These are phyloP conservation scores for Leucophenga montana DNA, from an alignment of 2,888 invertebrate species.

Conservation along the genomic window DNA sequence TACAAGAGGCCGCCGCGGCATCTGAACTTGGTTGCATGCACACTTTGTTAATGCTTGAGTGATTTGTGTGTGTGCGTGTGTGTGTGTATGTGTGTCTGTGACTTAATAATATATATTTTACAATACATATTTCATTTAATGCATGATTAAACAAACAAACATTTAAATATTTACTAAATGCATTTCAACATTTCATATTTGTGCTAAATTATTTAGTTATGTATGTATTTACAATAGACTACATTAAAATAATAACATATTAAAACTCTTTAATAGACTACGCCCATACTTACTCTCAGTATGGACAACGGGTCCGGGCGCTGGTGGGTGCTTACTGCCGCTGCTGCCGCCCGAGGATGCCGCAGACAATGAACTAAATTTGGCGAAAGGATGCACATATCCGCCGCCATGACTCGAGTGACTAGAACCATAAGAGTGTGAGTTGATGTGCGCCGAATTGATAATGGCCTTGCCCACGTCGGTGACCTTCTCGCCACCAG, in stretches of 20 bases:
- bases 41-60: not conserved
- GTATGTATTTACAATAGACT: too few species aligned
- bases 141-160: constrained; percentile 6
- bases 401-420: constrained; percentile 48
- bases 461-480: constrained; percentile 86
- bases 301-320: constrained; percentile 62
- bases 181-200: constrained; percentile 10
- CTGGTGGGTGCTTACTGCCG: constrained; percentile 43
- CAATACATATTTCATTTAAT: not conserved
- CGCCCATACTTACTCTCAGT: constrained; percentile 68
- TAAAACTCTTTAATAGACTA: too few species aligned
- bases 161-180: not conserved
- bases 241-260: too few species aligned
- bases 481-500: constrained; percentile 86
- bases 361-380: constrained; percentile 67
- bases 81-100: not conserved
- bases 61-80: not conserved
- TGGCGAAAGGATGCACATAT: constrained; percentile 66
- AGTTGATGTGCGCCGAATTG: constrained; percentile 80
- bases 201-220: too few species aligned
- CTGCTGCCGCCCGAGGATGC: constrained; percentile 70
- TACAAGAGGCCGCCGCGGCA: not conserved
- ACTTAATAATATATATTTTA: constrained; percentile 20
- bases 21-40: too few species aligned
- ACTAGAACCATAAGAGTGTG: constrained; percentile 68